Percentiles rank a stretch among this genome's conserved stretches.
Evolutionary conservation across 2,797 vertebrate species (phyloP).

Genomic region (Artibeus lituratus): DNA sequence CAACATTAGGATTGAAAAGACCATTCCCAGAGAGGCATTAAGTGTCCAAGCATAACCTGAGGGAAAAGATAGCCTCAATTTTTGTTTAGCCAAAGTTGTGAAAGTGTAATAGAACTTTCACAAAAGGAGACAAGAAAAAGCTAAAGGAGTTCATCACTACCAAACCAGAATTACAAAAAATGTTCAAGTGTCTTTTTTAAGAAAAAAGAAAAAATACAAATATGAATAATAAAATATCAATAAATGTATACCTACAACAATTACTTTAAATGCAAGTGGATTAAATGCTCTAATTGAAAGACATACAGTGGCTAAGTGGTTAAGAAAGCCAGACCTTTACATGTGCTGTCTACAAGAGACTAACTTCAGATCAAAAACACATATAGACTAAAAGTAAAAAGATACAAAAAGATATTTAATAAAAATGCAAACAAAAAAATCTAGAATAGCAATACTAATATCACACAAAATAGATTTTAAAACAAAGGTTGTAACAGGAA

Average conservation of each 20-base stretch:
- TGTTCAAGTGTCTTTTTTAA: neutral
- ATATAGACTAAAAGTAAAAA: neutral
- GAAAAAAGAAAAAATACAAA: neutral
- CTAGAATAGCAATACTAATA: neutral
- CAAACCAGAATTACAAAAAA: neutral
- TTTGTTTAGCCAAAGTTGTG: neutral
- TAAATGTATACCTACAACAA: neutral
- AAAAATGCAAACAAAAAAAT: neutral
- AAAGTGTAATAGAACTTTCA: neutral
- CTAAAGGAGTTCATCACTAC: neutral
- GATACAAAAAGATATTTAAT: neutral
- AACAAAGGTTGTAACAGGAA: neutral
- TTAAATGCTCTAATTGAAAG: neutral
- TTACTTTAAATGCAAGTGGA: neutral
- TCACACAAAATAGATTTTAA: neutral
- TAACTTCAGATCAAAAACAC: neutral
- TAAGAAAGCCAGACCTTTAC: neutral
- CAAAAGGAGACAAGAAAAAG: neutral
- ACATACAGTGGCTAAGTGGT: neutral
- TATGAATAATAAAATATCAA: neutral
- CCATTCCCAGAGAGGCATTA: neutral
- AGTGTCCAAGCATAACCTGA: neutral
- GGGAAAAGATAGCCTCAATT: neutral
- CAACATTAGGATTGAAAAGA: neutral
- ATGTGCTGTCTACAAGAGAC: neutral